These are phyloP conservation scores for Cryptotermes secundus DNA, from an alignment of 1,140 invertebrate genomes.

Conservation along the genomic window DNA sequence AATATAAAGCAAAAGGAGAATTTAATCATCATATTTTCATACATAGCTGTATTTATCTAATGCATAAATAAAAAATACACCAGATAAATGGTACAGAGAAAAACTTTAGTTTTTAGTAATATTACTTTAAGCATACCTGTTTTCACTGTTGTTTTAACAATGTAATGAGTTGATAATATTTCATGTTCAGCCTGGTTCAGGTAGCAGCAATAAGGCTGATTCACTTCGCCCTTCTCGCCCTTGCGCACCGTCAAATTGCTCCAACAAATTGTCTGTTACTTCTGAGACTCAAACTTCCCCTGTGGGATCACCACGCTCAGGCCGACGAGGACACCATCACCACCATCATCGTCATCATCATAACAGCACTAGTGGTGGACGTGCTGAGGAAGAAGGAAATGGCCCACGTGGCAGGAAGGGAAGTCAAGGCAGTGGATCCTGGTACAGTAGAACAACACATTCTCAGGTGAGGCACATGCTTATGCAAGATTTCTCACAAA, in stretches of 20 bases:
- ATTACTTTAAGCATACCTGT: too few species aligned
- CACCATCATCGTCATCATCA: slow-evolving; percentile 50
- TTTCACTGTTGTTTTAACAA: too few species aligned
- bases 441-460: slow-evolving; percentile 46
- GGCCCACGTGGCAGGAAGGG: slow-evolving; percentile 39
- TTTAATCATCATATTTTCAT: too few species aligned
- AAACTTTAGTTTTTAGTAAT: too few species aligned
- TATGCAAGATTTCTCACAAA: too few species aligned
- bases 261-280: slow-evolving; percentile 37
- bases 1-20: too few species aligned
- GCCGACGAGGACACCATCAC: slow-evolving; percentile 51
- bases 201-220: slow-evolving; percentile 22
- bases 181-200: not conserved
- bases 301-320: slow-evolving; percentile 51
- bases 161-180: too few species aligned
- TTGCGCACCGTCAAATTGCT: not conserved
- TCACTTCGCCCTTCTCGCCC: slow-evolving; percentile 15
- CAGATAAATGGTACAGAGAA: too few species aligned
- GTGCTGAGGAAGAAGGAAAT: slow-evolving; percentile 43
- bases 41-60: too few species aligned
- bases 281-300: slow-evolving; percentile 56
- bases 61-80: too few species aligned
- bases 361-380: slow-evolving; percentile 36
- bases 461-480: slow-evolving; percentile 40
- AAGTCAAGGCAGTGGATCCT: slow-evolving; percentile 39